A percentile compares a stretch with the other conserved stretches of the same genome.
Conservation (phyloP, 1,140 invertebrate species). For the Aporrectodea caliginosa region DNA sequence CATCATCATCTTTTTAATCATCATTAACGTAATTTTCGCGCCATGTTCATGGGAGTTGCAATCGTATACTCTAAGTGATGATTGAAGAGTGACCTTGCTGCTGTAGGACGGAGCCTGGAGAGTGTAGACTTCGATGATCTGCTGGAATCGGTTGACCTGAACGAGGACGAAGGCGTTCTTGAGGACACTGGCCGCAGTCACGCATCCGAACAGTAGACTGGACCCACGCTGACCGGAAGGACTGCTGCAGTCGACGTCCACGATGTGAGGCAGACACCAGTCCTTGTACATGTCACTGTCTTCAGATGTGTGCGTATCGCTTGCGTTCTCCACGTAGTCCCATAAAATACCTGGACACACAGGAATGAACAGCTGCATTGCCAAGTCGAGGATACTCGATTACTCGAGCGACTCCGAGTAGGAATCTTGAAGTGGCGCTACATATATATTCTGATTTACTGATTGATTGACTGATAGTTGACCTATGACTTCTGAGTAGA, state of each 20-base stretch:
- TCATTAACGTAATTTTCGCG: too few species aligned
- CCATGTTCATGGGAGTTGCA: too few species aligned
- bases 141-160: constrained; percentile 62
- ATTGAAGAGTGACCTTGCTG: constrained; percentile 59
- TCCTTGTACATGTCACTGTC: constrained; percentile 3
- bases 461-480: too few species aligned
- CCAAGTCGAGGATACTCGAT: too few species aligned
- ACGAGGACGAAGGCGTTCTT: constrained; percentile 62
- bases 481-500: too few species aligned
- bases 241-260: constrained; percentile 23
- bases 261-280: not conserved
- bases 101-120: constrained; percentile 60
- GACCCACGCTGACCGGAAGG: constrained; percentile 8
- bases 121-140: constrained; percentile 62
- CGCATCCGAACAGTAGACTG: constrained; percentile 26
- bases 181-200: constrained; percentile 56
- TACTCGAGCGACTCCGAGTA: too few species aligned
- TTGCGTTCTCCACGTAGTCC: constrained; percentile 7
- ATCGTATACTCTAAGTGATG: too few species aligned
- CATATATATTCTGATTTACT: too few species aligned
- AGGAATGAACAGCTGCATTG: too few species aligned
- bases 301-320: not conserved
- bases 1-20: too few species aligned
- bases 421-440: too few species aligned
- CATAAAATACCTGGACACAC: constrained; percentile 13